Percentiles rank a stretch among this genome's conserved stretches.
Evolutionary conservation across 2,797 vertebrate genomes (phyloP).

Genomic region (Diplodus sargus): DNA sequence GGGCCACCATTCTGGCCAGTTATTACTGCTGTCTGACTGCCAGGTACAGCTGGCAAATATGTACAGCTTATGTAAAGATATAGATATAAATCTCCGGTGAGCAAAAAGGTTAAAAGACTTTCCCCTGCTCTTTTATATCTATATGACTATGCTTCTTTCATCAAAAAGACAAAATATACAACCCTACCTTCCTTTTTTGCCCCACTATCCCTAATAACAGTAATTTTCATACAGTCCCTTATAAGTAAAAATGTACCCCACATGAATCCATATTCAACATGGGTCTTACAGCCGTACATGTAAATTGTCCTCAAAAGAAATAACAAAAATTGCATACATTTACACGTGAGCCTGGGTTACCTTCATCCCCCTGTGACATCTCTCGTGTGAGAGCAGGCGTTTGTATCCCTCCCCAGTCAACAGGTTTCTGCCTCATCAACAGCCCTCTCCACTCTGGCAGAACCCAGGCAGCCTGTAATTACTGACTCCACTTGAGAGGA

Average conservation of each 20-base stretch:
- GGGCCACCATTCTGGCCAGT: neutral
- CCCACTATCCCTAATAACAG: neutral
- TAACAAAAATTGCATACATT: neutral
- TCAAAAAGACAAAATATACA: neutral
- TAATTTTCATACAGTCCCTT: neutral
- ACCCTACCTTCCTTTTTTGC: neutral
- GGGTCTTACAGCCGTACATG: neutral
- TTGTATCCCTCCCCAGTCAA: slow-evolving; percentile 43
- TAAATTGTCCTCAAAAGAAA: neutral
- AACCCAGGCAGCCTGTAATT: slow-evolving; percentile 69
- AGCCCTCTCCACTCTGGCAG: slow-evolving; percentile 61
- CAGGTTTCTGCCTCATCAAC: slow-evolving; percentile 69
- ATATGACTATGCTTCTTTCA: neutral
- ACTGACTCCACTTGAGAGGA: slow-evolving; percentile 70
- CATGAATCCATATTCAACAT: neutral
- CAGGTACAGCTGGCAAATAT: no score
- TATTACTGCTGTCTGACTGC: neutral
- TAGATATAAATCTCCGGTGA: neutral
- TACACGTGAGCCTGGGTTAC: neutral
- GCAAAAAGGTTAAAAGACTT: neutral
- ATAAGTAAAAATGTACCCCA: neutral
- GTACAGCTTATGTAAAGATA: neutral
- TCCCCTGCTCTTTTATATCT: neutral
- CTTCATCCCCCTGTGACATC: neutral
- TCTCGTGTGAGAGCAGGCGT: slow-evolving; percentile 20